Evolutionary conservation across 2,888 invertebrate genomes (phyloP).

Genomic region (Noctua pronuba): DNA sequence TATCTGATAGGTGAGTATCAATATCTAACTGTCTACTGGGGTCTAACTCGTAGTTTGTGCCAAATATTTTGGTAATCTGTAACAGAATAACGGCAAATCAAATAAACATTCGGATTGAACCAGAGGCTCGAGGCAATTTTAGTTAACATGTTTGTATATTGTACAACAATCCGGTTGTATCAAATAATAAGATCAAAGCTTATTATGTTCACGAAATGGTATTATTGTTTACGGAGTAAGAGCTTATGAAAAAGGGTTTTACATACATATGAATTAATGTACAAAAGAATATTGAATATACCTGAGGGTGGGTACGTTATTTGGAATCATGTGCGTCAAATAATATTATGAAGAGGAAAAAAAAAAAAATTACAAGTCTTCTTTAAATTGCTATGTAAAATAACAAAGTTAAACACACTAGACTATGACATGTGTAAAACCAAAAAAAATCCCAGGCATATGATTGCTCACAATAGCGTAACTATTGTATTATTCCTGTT

Average conservation of each 20-base stretch:
- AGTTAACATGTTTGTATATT: constrained; percentile 31
- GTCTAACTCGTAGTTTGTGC: constrained; percentile 92
- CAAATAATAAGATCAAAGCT: constrained; percentile 56
- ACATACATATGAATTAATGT: neutral
- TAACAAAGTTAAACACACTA: neutral
- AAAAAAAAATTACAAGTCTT: too few species aligned
- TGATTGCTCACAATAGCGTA: neutral
- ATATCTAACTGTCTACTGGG: constrained; percentile 86
- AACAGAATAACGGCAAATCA: constrained; percentile 62
- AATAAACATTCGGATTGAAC: constrained; percentile 39
- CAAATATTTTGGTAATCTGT: constrained; percentile 95
- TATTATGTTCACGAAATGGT: constrained; percentile 34
- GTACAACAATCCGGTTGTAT: constrained; percentile 40
- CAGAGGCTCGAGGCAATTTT: constrained; percentile 34
- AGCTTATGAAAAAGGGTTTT: neutral
- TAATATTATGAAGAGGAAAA: neutral
- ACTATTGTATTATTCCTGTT: neutral
- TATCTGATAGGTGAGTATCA: constrained; percentile 87
- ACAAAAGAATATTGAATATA: neutral
- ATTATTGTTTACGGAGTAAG: constrained; percentile 30
- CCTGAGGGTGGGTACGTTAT: neutral
- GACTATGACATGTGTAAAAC: neutral
- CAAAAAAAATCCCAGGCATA: neutral
- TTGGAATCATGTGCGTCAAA: neutral
- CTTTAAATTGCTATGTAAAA: neutral